Conservation (phyloP, 2,797 vertebrate genomes). For the Hipposideros larvatus region DNA sequence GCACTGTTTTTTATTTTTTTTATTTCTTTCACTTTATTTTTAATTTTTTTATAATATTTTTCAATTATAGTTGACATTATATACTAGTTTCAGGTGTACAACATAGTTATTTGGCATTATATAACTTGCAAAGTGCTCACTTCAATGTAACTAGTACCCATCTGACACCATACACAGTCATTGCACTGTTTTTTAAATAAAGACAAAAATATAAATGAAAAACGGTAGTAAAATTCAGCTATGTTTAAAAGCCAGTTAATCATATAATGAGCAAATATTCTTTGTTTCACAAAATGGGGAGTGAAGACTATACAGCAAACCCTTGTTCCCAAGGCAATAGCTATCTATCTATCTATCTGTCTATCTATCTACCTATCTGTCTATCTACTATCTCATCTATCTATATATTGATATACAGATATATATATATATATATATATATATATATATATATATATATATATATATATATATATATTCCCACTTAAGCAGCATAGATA, state of each 20-base stretch:
- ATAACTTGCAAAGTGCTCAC: neutral
- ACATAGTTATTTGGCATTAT: neutral
- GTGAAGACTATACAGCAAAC: neutral
- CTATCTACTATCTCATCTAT: no score
- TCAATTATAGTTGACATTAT: neutral
- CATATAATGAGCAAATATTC: neutral
- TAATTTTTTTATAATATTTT: neutral
- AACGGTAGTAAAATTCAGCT: neutral
- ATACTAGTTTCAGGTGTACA: neutral
- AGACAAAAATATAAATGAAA: neutral
- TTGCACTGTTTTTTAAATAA: neutral
- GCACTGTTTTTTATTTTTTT: neutral
- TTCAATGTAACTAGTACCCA: neutral
- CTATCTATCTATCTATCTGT: no score
- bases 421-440: neutral
- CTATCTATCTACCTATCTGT: no score
- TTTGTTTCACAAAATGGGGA: neutral
- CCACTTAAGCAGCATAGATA: neutral
- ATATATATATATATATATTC: neutral
- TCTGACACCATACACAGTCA: neutral
- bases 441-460: neutral
- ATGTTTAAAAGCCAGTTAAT: slow-evolving; percentile 10
- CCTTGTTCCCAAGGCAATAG: neutral
- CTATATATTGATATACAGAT: no score
- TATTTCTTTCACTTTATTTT: neutral